Percentiles rank a stretch among this genome's conserved stretches.
These are phyloP conservation scores for Pseudomyrmex flavicornis DNA, from an alignment of 1,140 invertebrate genomes.

Conservation along the genomic window DNA sequence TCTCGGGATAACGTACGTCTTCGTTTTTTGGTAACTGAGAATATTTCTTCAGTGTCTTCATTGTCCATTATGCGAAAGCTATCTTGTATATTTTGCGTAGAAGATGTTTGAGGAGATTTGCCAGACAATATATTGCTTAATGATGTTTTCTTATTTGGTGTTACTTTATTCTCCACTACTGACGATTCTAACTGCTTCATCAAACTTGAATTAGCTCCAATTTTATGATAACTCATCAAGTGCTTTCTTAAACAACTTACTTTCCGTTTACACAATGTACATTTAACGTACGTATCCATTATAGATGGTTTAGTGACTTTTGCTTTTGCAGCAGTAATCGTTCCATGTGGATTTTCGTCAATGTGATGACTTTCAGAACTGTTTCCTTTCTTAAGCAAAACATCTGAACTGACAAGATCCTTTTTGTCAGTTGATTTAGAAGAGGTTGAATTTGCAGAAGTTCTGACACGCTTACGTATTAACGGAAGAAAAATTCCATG, in stretches of 20 bases:
- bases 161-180: neutral
- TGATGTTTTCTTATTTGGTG: neutral
- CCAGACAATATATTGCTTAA: neutral
- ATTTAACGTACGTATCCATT: slow-evolving; percentile 46
- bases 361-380: neutral
- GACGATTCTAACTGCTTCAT: slow-evolving; percentile 62
- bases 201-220: slow-evolving; percentile 68
- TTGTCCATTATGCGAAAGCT: neutral
- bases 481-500: slow-evolving; percentile 75
- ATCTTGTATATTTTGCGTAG: neutral
- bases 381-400: neutral
- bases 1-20: neutral
- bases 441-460: neutral
- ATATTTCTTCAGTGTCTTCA: neutral
- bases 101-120: neutral
- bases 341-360: neutral
- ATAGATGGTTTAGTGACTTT: neutral
- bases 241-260: slow-evolving; percentile 77
- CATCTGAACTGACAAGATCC: neutral
- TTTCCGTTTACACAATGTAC: slow-evolving; percentile 77
- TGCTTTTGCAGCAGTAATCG: neutral
- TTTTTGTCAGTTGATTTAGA: neutral
- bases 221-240: slow-evolving; percentile 81
- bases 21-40: neutral
- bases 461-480: neutral